Evolutionary conservation across 2,113 vertebrate species (phyloP), one percentile per base, ranked within the genome.

Genomic region (Rana temporaria): DNA sequence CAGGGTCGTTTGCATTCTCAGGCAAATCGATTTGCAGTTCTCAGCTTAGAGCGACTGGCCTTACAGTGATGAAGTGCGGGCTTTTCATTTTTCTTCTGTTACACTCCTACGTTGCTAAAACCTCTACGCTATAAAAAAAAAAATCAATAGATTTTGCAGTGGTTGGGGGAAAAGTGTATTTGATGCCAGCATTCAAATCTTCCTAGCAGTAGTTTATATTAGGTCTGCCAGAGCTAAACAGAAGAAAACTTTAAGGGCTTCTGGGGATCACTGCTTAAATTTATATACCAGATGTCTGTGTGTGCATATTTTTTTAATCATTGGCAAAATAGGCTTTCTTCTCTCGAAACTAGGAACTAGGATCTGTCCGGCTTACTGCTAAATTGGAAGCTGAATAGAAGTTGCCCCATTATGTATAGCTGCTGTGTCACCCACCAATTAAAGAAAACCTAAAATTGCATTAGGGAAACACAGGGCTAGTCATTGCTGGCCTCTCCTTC

Each of bases 261-360:
- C 74, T 14, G 79, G 71, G 0, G 0, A 86, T 83, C 63, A 2
- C 71, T 22, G 18, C 84, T 34, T 71, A 84, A 84, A 88, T 90
- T 85, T 53, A 85, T 87, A 74, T 80, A 86, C 84, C 87, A 88
- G 85, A 88, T 75, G 87, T 81, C 85, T 64, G 64, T 81, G 60
- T 77, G 42, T 48, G 42, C 42, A 48, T 48, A 48, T 71, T 68
- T 68, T 72, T 73, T 0, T 38, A 84, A 89, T 78, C 59, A n/a
- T 79, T 56, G 76, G 72, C 19, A 75, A 76, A 78, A 88, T 85
- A 87, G 85, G 4, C 0, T 17, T 38, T 85, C 78, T 71, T 82
- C n/a, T 0, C 0, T 62, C 57, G 30, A n/a, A n/a, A n/a, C n/a
- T n/a, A n/a, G n/a, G n/a, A 66, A 83, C 69, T 79, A 62, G 38